Percentiles rank a stretch among this genome's conserved stretches.
Conservation (phyloP, 1,140 invertebrate species). For the Parapsyche elsis region DNA sequence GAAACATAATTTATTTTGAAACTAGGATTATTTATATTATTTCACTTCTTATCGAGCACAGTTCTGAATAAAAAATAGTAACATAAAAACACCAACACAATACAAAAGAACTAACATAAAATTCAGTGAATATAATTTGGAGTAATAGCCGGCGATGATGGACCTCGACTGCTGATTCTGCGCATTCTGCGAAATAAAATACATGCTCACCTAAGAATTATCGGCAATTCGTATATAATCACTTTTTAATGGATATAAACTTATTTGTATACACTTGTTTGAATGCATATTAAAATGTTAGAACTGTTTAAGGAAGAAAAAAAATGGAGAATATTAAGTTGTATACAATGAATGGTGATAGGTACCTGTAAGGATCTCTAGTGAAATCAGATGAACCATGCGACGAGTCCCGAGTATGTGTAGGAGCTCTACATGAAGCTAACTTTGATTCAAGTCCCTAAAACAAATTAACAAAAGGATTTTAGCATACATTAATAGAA, state of each 20-base stretch:
- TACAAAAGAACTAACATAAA: slow-evolving; percentile 4
- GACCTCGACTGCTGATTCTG: slow-evolving; percentile 50
- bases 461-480: slow-evolving; percentile 58
- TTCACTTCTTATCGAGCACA: neutral
- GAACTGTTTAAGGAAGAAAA: too few species aligned
- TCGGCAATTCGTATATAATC: neutral
- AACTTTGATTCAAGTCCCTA: slow-evolving; percentile 70
- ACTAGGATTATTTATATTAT: neutral
- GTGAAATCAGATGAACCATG: slow-evolving; percentile 52
- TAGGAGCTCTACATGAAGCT: slow-evolving; percentile 68
- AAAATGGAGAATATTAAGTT: neutral
- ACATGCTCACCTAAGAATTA: too few species aligned
- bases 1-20: neutral
- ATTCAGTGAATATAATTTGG: slow-evolving; percentile 53
- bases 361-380: slow-evolving; percentile 55
- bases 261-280: neutral
- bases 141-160: slow-evolving; percentile 50
- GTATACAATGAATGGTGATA: neutral
- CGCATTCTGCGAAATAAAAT: slow-evolving; percentile 49
- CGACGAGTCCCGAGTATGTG: slow-evolving; percentile 56
- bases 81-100: neutral
- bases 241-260: neutral
- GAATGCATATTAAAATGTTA: neutral
- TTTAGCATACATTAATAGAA: neutral
- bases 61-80: neutral